phyloP scores from a whole-genome alignment of 2,797 vertebrate species.

The Lepidocolaptes lacrymiger region DNA sequence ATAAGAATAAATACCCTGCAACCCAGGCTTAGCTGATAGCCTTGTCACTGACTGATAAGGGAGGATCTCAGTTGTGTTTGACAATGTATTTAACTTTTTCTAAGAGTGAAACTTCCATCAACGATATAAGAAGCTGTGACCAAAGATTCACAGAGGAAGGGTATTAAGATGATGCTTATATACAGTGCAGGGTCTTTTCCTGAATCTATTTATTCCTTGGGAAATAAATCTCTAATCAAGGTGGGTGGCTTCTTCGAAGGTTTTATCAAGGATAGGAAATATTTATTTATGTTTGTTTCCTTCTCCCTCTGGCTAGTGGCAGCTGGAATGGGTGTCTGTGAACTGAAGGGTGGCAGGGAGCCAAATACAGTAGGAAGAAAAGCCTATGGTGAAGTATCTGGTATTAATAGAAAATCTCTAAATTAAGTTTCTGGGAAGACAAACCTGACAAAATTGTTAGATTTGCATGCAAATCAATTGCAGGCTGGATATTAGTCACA shows the following conservation, averaged over 20 bases:
- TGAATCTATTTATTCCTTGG: background rate
- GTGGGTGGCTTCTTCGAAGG: background rate
- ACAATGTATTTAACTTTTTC: background rate
- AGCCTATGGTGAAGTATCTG: constrained; percentile 1
- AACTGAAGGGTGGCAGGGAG: background rate
- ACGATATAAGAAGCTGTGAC: background rate
- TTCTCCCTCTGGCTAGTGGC: background rate
- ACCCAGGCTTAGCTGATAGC: background rate
- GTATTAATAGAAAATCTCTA: constrained; percentile 58
- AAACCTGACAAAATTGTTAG: constrained; percentile 29
- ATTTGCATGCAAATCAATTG: background rate
- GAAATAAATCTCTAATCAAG: background rate
- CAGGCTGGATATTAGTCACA: background rate
- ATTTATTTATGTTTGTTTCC: background rate
- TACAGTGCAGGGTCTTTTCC: too few species aligned
- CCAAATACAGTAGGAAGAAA: constrained; percentile 35
- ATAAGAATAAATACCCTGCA: background rate
- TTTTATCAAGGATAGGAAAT: background rate
- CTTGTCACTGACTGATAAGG: background rate
- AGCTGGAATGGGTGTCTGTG: constrained; percentile 3
- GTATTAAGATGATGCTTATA: background rate
- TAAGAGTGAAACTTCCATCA: background rate
- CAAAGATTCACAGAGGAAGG: background rate
- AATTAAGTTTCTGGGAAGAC: constrained; percentile 49
- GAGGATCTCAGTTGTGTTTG: background rate